Conservation (phyloP, 2,113 vertebrate genomes). For the Chaenogobius annularis region DNA sequence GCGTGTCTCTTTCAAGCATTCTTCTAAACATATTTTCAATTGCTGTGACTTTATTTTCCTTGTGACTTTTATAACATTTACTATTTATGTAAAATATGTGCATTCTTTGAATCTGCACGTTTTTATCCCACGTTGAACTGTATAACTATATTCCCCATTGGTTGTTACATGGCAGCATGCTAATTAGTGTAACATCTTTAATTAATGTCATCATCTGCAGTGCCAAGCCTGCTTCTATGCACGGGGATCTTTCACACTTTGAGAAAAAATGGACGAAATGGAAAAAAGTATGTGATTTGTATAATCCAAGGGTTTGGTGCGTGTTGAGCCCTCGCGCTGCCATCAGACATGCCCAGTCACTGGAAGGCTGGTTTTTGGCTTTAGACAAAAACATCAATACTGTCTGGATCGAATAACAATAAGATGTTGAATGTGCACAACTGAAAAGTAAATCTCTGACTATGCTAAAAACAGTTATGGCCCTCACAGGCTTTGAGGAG, state of each 20-base stretch:
- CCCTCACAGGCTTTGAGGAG: conserved; percentile 19
- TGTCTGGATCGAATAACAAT: conserved; percentile 51
- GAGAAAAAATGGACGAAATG: conserved; percentile 27
- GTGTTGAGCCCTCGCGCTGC: conserved; percentile 34
- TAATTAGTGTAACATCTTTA: not conserved
- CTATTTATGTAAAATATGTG: not conserved
- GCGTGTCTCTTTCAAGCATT: not conserved
- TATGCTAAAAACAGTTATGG: conserved; percentile 17
- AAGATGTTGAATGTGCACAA: conserved; percentile 36
- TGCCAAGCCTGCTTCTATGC: not conserved
- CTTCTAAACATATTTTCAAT: not conserved
- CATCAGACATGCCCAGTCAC: conserved; percentile 45
- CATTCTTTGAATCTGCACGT: not conserved
- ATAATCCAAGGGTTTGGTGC: conserved; percentile 55
- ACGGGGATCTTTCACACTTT: conserved; percentile 26
- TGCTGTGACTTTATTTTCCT: not conserved
- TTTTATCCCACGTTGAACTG: not conserved
- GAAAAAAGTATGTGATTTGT: conserved; percentile 47
- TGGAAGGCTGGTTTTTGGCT: conserved; percentile 45
- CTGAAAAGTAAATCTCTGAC: conserved; percentile 29
- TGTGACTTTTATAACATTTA: not conserved
- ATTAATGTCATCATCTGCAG: not conserved
- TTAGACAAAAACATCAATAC: conserved; percentile 61
- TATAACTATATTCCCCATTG: not conserved
- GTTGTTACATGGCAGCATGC: not conserved